Conservation (phyloP, 2,797 vertebrate species). For the Melanogrammus aeglefinus region DNA sequence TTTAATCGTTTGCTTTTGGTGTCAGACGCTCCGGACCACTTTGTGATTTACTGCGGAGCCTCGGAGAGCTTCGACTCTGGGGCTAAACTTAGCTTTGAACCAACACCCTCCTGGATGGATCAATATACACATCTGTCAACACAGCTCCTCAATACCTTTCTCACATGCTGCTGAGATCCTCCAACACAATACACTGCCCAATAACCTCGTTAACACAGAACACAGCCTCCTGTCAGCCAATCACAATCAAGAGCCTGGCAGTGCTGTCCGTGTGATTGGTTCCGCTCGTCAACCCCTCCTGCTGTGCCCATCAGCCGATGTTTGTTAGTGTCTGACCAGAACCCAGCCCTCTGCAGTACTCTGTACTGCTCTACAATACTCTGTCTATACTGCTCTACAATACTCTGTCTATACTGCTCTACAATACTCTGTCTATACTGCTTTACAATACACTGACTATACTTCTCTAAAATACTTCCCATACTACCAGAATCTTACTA, state of each 20-base stretch:
- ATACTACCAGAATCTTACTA: too few species aligned
- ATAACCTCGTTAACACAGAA: neutral
- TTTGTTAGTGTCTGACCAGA: too few species aligned
- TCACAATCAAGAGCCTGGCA: neutral
- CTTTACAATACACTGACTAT: too few species aligned
- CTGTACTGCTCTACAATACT: too few species aligned
- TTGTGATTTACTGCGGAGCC: neutral
- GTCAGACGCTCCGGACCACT: neutral
- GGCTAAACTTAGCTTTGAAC: neutral
- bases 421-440: neutral
- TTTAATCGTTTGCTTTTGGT: neutral
- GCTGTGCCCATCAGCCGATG: too few species aligned
- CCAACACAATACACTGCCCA: neutral
- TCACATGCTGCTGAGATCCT: neutral
- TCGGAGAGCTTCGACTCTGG: too few species aligned
- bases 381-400: too few species aligned
- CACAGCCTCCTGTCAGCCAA: neutral
- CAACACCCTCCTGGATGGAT: neutral
- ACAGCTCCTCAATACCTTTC: neutral
- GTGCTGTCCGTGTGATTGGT: neutral
- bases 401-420: neutral
- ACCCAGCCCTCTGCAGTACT: too few species aligned
- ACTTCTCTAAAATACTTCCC: too few species aligned
- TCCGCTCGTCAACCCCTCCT: neutral
- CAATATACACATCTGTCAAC: neutral